Conservation (phyloP, 2,797 vertebrate genomes). For the Melanotaenia nigrans region DNA sequence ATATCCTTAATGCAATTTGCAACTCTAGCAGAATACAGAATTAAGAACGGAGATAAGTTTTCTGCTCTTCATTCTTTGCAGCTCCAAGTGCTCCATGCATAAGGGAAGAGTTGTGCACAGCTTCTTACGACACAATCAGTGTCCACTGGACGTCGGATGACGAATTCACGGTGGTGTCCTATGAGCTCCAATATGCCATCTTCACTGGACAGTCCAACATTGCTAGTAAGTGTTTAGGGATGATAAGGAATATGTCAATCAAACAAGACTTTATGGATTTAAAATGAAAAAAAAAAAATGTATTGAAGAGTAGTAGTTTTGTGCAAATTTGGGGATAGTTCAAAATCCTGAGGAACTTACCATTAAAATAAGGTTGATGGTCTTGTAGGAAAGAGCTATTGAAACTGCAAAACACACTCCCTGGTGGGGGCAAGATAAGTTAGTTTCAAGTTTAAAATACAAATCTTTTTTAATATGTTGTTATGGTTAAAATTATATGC, state of each 20-base stretch:
- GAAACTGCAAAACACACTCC: background rate
- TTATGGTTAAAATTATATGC: background rate
- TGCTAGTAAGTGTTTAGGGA: conserved; percentile 88
- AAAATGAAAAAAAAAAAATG: background rate
- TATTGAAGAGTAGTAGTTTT: background rate
- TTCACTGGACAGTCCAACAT: conserved; percentile 97
- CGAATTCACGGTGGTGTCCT: conserved; percentile 97
- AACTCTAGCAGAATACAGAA: background rate
- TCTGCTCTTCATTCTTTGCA: conserved; percentile 53
- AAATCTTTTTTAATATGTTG: no score
- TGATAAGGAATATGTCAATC: background rate
- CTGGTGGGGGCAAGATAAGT: background rate
- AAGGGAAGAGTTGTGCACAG: conserved; percentile 95
- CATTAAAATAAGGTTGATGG: background rate
- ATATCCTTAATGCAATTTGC: conserved; percentile 6
- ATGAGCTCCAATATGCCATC: conserved; percentile 98
- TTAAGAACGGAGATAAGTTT: background rate
- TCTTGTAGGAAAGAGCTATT: background rate
- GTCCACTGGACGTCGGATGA: conserved; percentile 98
- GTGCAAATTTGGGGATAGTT: background rate
- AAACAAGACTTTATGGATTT: background rate
- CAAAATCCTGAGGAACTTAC: background rate
- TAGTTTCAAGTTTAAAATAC: no score
- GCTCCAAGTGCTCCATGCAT: conserved; percentile 94
- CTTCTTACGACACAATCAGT: conserved; percentile 96